A percentile compares a stretch with the other conserved stretches of the same genome.
phyloP scores from a whole-genome alignment of 1,140 invertebrate species.

The Bombus polaris region DNA sequence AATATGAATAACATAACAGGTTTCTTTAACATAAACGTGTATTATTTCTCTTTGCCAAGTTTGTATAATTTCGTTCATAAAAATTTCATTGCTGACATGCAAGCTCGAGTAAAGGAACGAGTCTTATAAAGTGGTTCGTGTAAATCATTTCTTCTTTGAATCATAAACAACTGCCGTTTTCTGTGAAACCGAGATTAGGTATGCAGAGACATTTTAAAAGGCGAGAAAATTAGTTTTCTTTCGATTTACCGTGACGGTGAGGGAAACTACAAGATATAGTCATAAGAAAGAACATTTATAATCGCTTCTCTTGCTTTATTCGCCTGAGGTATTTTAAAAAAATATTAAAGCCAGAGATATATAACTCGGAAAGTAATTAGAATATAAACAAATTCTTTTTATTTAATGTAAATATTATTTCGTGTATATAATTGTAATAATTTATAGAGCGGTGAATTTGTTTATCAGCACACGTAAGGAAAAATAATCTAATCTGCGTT shows the following conservation, averaged over 20 bases:
- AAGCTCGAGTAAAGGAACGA: not conserved
- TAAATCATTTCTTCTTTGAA: not conserved
- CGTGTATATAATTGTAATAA: not conserved
- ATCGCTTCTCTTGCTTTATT: not conserved
- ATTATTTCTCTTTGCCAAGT: not conserved
- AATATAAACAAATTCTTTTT: not conserved
- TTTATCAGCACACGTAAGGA: not conserved
- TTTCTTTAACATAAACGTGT: not conserved
- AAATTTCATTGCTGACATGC: not conserved
- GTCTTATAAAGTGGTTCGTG: not conserved
- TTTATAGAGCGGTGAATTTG: not conserved
- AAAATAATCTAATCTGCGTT: not conserved
- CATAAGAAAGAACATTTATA: not conserved
- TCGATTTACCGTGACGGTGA: not conserved
- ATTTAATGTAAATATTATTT: no score
- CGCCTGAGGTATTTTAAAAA: not conserved
- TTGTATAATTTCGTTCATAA: not conserved
- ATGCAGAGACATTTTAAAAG: not conserved
- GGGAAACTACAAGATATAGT: not conserved
- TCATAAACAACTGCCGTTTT: not conserved
- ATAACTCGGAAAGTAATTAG: not conserved
- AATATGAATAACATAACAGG: no score
- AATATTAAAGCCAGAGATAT: not conserved
- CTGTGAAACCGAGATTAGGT: not conserved
- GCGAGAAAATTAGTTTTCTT: not conserved